Evolutionary conservation across 92 coral and sea anemone genomes (phyloP).

Genomic region (Porites rus): DNA sequence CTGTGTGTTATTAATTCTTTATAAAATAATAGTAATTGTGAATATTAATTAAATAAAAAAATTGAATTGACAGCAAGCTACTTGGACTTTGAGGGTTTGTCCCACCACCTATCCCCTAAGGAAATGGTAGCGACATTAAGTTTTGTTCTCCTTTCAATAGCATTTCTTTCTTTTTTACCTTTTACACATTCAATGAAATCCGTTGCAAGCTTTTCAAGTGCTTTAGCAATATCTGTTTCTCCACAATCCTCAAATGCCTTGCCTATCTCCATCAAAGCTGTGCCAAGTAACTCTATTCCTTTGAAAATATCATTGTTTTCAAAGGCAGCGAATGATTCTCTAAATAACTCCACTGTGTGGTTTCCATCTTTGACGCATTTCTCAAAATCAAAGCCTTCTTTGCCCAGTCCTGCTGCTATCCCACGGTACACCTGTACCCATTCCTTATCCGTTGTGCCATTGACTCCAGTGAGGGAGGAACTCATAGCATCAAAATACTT

Average conservation of each 20-base stretch:
- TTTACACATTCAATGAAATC: slow-evolving; percentile 76
- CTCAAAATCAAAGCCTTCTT: slow-evolving; percentile 77
- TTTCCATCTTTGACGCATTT: slow-evolving; percentile 88
- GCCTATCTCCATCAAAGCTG: slow-evolving; percentile 75
- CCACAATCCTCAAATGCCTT: slow-evolving; percentile 81
- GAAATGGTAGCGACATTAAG: too few relatives aligned
- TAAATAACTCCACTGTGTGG: slow-evolving; percentile 78
- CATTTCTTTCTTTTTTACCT: slow-evolving; percentile 38
- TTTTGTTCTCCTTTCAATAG: too few relatives aligned
- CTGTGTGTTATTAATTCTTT: too few relatives aligned
- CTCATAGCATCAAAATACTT: slow-evolving; percentile 80
- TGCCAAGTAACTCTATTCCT: slow-evolving; percentile 77
- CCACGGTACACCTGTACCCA: slow-evolving; percentile 90
- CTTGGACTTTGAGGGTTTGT: too few relatives aligned
- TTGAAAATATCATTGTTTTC: slow-evolving; percentile 67
- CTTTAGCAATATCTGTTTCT: slow-evolving; percentile 83
- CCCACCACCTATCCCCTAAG: too few relatives aligned
- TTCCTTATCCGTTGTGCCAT: slow-evolving; percentile 70
- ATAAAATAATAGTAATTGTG: too few relatives aligned
- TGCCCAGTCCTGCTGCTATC: slow-evolving; percentile 82
- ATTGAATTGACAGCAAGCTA: too few relatives aligned
- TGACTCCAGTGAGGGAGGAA: slow-evolving; percentile 66
- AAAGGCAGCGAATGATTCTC: slow-evolving; percentile 83
- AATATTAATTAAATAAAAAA: too few relatives aligned
- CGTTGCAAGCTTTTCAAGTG: slow-evolving; percentile 78